Percentiles rank a stretch among this genome's conserved stretches.
Conservation (phyloP, 2,797 vertebrate genomes). For the Aselliscus stoliczkanus region DNA sequence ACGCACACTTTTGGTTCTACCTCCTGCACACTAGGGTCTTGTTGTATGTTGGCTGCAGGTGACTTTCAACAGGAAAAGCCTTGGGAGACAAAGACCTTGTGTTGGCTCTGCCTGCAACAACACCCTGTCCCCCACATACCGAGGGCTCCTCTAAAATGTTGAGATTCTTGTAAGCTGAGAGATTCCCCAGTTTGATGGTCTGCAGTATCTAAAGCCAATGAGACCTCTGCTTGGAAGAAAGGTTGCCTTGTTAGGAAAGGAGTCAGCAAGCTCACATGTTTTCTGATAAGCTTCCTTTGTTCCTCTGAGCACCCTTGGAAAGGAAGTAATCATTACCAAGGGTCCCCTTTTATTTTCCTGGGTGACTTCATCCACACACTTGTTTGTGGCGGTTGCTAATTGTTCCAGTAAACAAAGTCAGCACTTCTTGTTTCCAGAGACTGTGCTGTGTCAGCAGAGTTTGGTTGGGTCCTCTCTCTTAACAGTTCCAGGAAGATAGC, state of each 20-base stretch:
- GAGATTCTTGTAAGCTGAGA: not conserved
- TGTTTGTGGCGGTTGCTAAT: not conserved
- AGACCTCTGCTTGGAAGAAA: not conserved
- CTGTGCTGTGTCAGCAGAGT: not conserved
- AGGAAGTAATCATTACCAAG: not conserved
- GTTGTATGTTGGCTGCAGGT: not conserved
- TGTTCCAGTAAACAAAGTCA: not conserved
- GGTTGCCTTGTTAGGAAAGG: not conserved
- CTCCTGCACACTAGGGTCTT: not conserved
- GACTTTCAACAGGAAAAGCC: not conserved
- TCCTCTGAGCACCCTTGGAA: not conserved
- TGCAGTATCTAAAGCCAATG: not conserved
- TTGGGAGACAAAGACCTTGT: not conserved
- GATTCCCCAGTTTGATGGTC: not conserved
- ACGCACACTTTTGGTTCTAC: not conserved
- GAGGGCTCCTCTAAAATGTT: not conserved
- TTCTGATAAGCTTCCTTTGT: not conserved
- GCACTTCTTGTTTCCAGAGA: not conserved
- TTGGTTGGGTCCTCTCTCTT: not conserved
- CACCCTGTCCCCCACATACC: fast-evolving
- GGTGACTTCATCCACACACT: not conserved
- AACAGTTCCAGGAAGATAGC: not conserved
- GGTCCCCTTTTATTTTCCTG: not conserved
- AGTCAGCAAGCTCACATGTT: not conserved
- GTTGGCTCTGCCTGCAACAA: not conserved